Evolutionary conservation across 2,888 invertebrate genomes (phyloP).

Genomic region (Stegana nigrithorax): DNA sequence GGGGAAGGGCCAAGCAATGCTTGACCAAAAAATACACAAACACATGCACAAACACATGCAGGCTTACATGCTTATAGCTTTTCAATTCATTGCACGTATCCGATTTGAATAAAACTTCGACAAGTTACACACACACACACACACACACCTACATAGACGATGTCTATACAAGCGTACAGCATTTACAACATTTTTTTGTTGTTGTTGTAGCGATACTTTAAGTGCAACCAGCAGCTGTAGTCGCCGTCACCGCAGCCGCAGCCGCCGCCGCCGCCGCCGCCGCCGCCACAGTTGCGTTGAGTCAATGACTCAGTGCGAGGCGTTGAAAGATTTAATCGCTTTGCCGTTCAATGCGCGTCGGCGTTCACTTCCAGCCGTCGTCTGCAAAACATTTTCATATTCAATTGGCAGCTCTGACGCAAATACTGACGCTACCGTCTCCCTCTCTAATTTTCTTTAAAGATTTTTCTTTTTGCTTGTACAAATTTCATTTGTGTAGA

Average conservation of each 20-base stretch:
- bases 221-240: slow-evolving; percentile 10
- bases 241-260: too few species aligned
- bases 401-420: background rate
- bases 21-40: too few species aligned
- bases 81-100: slow-evolving; percentile 16
- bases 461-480: background rate
- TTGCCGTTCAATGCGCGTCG: too few species aligned
- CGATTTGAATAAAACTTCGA: slow-evolving; percentile 3
- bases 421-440: background rate
- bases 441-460: background rate
- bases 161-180: background rate
- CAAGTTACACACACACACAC: background rate
- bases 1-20: too few species aligned
- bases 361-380: background rate
- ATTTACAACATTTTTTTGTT: background rate
- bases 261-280: too few species aligned
- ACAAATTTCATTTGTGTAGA: background rate
- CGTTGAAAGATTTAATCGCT: slow-evolving; percentile 59
- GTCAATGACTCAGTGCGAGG: slow-evolving; percentile 55
- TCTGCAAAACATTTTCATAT: background rate
- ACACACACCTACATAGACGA: too few species aligned
- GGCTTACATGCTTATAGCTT: background rate
- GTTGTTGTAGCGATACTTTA: background rate
- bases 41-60: background rate
- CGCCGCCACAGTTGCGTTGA: background rate